These are phyloP conservation scores for Phyllotreta cruciferae DNA, from an alignment of 2,888 invertebrate genomes.

Conservation along the genomic window DNA sequence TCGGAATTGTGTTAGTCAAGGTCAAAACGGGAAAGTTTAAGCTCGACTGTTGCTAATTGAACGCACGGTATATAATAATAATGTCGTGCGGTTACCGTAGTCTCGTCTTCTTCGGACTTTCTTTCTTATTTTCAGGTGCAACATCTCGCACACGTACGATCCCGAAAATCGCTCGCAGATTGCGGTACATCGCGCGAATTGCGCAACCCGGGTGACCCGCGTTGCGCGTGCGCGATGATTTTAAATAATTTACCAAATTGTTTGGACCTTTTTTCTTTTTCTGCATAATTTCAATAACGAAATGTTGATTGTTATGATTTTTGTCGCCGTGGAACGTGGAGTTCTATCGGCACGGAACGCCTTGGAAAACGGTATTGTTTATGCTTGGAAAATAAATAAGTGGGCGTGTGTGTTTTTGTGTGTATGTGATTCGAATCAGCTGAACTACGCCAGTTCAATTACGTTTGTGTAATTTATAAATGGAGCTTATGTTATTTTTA, in stretches of 20 bases:
- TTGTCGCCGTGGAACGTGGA: slow-evolving; percentile 23
- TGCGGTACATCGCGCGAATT: slow-evolving; percentile 46
- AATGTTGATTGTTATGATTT: no score
- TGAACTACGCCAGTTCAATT: slow-evolving; percentile 51
- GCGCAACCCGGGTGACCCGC: slow-evolving; percentile 46
- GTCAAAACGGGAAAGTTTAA: slow-evolving; percentile 49
- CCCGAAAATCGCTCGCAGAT: slow-evolving; percentile 38
- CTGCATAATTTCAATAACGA: no score
- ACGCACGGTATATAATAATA: slow-evolving; percentile 26
- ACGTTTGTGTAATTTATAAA: no score
- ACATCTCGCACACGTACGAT: slow-evolving; percentile 31
- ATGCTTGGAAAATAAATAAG: slow-evolving; percentile 54
- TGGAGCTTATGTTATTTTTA: no score
- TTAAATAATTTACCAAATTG: slow-evolving; percentile 16
- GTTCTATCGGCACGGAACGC: slow-evolving; percentile 38
- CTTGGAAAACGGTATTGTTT: slow-evolving; percentile 53
- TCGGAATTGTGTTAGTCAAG: slow-evolving; percentile 45
- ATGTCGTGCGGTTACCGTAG: slow-evolving; percentile 3
- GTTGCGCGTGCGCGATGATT: slow-evolving; percentile 43
- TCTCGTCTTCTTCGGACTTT: slow-evolving; percentile 30
- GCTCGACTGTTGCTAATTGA: slow-evolving; percentile 43
- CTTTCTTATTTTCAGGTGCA: slow-evolving; percentile 36
- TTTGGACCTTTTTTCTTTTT: slow-evolving; percentile 31
- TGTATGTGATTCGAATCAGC: slow-evolving; percentile 50
- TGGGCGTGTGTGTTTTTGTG: slow-evolving; percentile 53